A percentile compares a stretch with the other conserved stretches of the same genome.
phyloP scores from a whole-genome alignment of 2,888 invertebrate genomes.

The Pyrocoelia pectoralis region DNA sequence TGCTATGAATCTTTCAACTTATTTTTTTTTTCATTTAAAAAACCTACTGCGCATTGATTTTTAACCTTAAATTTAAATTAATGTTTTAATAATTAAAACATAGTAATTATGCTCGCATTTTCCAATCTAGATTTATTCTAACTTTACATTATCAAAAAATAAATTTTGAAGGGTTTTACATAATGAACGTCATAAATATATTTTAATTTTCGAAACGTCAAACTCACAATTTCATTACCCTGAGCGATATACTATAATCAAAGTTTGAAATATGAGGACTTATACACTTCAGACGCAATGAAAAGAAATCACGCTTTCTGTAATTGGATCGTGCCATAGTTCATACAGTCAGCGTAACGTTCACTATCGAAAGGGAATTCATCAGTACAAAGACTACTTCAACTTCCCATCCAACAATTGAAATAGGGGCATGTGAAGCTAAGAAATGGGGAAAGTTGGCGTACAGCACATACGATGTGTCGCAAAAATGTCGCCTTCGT shows the following conservation, averaged over 20 bases:
- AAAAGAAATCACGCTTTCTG: neutral
- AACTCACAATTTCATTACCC: neutral
- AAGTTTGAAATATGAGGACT: neutral
- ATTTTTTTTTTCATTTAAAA: neutral
- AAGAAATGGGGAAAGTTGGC: no score
- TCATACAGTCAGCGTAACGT: neutral
- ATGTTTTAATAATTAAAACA: neutral
- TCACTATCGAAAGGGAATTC: slow-evolving; percentile 1
- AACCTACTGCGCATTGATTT: neutral
- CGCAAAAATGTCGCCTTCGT: no score
- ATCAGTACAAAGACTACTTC: neutral
- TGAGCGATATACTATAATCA: neutral
- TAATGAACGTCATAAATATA: no score
- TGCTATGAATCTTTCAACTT: slow-evolving; percentile 30
- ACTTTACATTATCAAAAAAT: no score
- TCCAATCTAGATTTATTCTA: neutral
- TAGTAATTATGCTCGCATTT: neutral
- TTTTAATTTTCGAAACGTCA: neutral
- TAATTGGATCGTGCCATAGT: slow-evolving; percentile 1
- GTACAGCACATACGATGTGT: no score
- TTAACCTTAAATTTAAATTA: neutral
- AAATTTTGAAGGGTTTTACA: no score
- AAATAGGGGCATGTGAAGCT: neutral
- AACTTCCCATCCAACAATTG: neutral
- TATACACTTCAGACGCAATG: neutral